phyloP scores from a whole-genome alignment of 2,888 invertebrate genomes.

The Caenorhabditis sulstoni region DNA sequence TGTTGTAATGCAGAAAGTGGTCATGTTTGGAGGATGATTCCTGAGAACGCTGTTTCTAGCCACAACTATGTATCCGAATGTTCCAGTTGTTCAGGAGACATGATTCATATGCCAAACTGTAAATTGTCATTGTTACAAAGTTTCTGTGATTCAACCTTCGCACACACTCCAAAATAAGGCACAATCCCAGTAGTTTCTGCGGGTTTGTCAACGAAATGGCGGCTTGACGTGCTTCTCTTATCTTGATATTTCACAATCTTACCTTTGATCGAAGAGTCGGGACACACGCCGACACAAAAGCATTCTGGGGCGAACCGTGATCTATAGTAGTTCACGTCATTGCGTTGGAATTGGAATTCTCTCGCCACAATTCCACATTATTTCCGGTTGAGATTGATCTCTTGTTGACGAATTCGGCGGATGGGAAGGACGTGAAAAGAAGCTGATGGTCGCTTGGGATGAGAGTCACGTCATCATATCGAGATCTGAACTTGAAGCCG shows the following conservation, averaged over 20 bases:
- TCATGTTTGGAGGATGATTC: too few relatives aligned
- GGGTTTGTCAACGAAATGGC: conserved; percentile 24
- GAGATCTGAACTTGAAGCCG: background rate
- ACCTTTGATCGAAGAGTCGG: conserved; percentile 1
- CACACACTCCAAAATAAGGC: too few relatives aligned
- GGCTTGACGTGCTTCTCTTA: conserved; percentile 32
- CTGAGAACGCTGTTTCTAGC: too few relatives aligned
- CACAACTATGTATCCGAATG: too few relatives aligned
- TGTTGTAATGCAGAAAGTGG: too few relatives aligned
- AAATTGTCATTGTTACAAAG: too few relatives aligned
- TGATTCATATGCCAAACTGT: too few relatives aligned
- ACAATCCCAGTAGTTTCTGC: background rate
- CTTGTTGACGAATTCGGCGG: conserved; percentile 10
- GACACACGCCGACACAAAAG: conserved; percentile 12
- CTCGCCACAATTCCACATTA: conserved; percentile 1
- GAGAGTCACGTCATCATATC: background rate
- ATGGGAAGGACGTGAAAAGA: background rate
- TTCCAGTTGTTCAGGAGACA: too few relatives aligned
- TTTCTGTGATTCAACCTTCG: too few relatives aligned
- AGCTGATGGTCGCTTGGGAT: background rate
- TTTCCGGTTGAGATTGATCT: conserved; percentile 34
- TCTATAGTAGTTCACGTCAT: conserved; percentile 9
- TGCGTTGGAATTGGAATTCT: background rate
- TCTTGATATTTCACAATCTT: background rate
- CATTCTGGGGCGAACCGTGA: too few relatives aligned